These are phyloP conservation scores for Aphelenchoides fujianensis DNA, from an alignment of 1,140 invertebrate genomes.

Conservation along the genomic window DNA sequence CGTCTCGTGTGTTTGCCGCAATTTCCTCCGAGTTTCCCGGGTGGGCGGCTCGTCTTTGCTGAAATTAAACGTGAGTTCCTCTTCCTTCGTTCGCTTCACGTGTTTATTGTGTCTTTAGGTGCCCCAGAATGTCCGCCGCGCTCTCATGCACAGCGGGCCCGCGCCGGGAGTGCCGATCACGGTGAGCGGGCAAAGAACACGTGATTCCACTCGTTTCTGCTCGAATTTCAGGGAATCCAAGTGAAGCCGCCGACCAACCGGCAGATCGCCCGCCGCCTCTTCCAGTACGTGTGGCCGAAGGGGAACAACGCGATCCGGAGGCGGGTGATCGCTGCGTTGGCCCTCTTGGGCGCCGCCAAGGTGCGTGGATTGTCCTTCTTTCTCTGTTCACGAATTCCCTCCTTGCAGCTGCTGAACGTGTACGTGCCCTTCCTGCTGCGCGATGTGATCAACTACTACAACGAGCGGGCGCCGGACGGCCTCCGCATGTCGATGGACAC, in stretches of 20 bases:
- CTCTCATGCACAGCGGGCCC: slow-evolving; percentile 30
- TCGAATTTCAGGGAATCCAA: slow-evolving; percentile 32
- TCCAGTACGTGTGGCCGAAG: slow-evolving; percentile 92
- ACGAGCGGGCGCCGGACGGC: slow-evolving; percentile 61
- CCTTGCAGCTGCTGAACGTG: slow-evolving; percentile 82
- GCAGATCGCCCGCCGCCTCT: slow-evolving; percentile 82
- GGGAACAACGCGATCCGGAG: slow-evolving; percentile 75
- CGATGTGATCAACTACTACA: slow-evolving; percentile 86
- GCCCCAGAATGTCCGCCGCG: not conserved
- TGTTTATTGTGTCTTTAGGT: not conserved
- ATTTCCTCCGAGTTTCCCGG: not conserved
- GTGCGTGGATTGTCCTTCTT: slow-evolving; percentile 52
- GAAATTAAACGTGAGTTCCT: not conserved
- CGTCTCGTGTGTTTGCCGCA: not conserved
- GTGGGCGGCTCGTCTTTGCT: not conserved
- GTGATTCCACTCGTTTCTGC: slow-evolving; percentile 11
- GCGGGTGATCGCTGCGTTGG: slow-evolving; percentile 79
- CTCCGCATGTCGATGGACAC: slow-evolving; percentile 65
- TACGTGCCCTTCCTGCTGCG: slow-evolving; percentile 95
- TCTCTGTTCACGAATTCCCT: too few relatives aligned
- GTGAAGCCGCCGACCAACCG: slow-evolving; percentile 62
- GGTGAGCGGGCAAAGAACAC: slow-evolving; percentile 22
- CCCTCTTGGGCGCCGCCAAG: slow-evolving; percentile 66
- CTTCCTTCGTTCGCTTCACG: not conserved
- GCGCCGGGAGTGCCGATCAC: slow-evolving; percentile 34